Conservation (phyloP, 2,113 vertebrate genomes). For the Macquaria australasica region DNA sequence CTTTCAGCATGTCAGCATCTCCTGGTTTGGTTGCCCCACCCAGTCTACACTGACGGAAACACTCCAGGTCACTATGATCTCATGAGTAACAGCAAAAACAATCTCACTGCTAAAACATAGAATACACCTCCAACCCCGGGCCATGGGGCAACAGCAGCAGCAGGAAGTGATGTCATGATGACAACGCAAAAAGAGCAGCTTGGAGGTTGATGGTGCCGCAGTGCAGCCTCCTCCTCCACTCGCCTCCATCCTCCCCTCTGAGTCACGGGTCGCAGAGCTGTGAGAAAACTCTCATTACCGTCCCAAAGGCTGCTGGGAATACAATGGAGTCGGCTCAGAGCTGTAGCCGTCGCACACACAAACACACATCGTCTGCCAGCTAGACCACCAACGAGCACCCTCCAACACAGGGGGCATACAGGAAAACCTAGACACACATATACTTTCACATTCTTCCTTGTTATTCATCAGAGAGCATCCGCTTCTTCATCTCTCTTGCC, state of each 20-base stretch:
- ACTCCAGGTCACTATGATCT: constrained; percentile 8
- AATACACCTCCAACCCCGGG: constrained; percentile 41
- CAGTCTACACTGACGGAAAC: constrained; percentile 17
- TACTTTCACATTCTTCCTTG: neutral
- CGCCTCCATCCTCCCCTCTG: constrained; percentile 46
- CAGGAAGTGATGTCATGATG: constrained; percentile 68
- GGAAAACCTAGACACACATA: neutral
- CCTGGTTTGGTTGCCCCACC: constrained; percentile 11
- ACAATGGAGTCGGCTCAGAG: constrained; percentile 29
- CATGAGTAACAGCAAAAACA: constrained; percentile 28
- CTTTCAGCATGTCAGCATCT: constrained; percentile 38
- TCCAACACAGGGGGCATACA: neutral
- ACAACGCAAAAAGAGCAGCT: constrained; percentile 37
- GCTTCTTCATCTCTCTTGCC: neutral
- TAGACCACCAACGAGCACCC: constrained; percentile 9
- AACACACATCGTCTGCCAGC: neutral
- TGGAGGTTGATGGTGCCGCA: constrained; percentile 67
- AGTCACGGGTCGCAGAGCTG: constrained; percentile 62
- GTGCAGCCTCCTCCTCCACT: constrained; percentile 53
- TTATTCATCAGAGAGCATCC: neutral
- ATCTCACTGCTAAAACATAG: constrained; percentile 7
- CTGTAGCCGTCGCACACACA: constrained; percentile 16
- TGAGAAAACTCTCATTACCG: constrained; percentile 63
- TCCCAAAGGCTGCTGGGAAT: constrained; percentile 59
- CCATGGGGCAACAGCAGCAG: constrained; percentile 3